Evolutionary conservation across 2,888 invertebrate genomes (phyloP), one percentile per base, ranked within the genome.

Genomic region (Synanthedon formicaeformis): DNA sequence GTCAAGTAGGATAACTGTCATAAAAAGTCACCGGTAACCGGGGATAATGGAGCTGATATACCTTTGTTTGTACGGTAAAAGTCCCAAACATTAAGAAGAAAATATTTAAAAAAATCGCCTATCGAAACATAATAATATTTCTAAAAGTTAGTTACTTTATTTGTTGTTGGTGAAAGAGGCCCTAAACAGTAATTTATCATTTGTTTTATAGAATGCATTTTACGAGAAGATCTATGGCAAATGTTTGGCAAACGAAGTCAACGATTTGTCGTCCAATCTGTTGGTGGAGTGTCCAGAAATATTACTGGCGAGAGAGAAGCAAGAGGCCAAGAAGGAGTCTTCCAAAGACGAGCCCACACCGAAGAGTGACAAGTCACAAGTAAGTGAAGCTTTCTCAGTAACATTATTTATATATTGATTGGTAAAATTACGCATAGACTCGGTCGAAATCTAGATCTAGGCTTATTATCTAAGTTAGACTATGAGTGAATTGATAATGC

Each of bases 151-250:
- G n/a, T n/a, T n/a, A n/a, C n/a, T n/a, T n/a, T n/a, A n/a, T n/a
- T n/a, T n/a, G n/a, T n/a, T n/a, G n/a, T n/a, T n/a, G n/a, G n/a
- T n/a, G n/a, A n/a, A n/a, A n/a, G n/a, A n/a, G n/a, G n/a, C n/a
- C n/a, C n/a, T n/a, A n/a, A n/a, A n/a, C 2, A 34, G 27, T 34
- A 8, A 8, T 34, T 34, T 34, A 12, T 3, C 5, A 13, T 14
- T n/a, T 45, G 14, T 14, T 13, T 57, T 74, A 40, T 75, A 95
- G 94, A 93, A 93, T 71, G 88, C 90, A 10, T 89, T 96, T 48
- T 94, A 95, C 72, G 95, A 96, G 76, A 92, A 94, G 66, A 92
- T 95, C 61, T 97, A 97, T 72, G 97, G 97, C 10, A 96, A 96
- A 77, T 92, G 93, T 52, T 58, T 86, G 16, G 73, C 75, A 0